Conservation (phyloP, 2,113 vertebrate species). For the Thermophis baileyi region DNA sequence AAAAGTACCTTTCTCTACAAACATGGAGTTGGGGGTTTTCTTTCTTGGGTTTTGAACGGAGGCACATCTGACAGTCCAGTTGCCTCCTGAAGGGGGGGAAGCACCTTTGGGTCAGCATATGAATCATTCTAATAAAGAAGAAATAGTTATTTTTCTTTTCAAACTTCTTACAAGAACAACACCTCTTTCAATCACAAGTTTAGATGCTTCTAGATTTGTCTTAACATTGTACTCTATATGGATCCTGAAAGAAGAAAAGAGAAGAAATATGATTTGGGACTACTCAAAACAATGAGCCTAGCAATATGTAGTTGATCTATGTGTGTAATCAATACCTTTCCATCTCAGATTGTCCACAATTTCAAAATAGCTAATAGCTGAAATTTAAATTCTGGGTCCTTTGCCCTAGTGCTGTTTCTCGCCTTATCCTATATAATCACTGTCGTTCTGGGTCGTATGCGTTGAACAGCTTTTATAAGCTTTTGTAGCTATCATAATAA, state of each 20-base stretch:
- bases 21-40: no score
- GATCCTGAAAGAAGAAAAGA: background rate
- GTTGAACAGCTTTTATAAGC: slow-evolving; percentile 29
- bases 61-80: no score
- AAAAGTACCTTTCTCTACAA: no score
- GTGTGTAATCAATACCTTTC: slow-evolving; percentile 25
- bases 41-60: no score
- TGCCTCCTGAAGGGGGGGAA: background rate
- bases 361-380: slow-evolving; percentile 32
- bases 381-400: slow-evolving; percentile 38
- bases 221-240: background rate
- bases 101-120: background rate
- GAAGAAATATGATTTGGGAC: background rate
- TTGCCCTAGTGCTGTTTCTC: slow-evolving; percentile 24
- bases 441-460: slow-evolving; percentile 48
- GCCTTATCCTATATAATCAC: slow-evolving; percentile 35
- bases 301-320: slow-evolving; percentile 30
- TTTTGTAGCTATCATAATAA: slow-evolving; percentile 50
- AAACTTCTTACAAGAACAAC: background rate
- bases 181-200: background rate
- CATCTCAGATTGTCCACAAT: slow-evolving; percentile 18
- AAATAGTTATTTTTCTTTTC: background rate
- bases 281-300: background rate
- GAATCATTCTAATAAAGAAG: background rate
- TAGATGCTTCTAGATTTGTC: background rate